Evolutionary conservation across 2,888 invertebrate genomes (phyloP), one percentile per base, ranked within the genome.

Genomic region (Xylota segnis): DNA sequence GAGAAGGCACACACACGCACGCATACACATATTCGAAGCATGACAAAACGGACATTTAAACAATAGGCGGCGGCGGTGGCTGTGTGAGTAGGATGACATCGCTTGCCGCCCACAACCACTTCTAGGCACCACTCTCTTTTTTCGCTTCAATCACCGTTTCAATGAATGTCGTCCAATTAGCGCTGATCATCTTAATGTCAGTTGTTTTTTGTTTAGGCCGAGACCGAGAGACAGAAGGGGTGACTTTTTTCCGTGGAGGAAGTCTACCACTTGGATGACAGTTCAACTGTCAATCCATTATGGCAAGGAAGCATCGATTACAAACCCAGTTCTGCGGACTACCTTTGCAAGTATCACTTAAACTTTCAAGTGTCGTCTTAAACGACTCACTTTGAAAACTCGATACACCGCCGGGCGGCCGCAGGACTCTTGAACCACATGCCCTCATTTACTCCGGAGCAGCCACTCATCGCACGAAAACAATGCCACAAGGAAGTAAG

Each of bases 161-260:
- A 83, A 68, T 83, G 79, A 59, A 86, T 78, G 82, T 66, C 78
- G 87, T 72, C 87, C 87, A 87, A 87, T 87, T 87, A 87, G 86
- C 75, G 86, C 68, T 82, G 86, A 87, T 87, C 78, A 83, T 83
- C 87, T 87, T 87, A 87, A 87, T 77, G 87, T 86, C 87, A 86
- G 78, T 87, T 84, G 43, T 63, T 65, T 63, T 65, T 70, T 81
- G 32, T 65, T 54, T 18, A 61, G 14, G 37, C 18, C 5, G 47
- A 10, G 18, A n/a, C 6, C 10, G 32, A 4, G 32, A 56, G 32
- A 68, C 4, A 32, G n/a, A 45, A 70, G 43, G 43, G 56, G 6
- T 66, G 12, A 5, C 29, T 32, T 63, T 18, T n/a, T n/a, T n/a
- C n/a, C n/a, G 16, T 47, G 18, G 6, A 47, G 4, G 10, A 63